Evolutionary conservation across 2,888 invertebrate genomes (phyloP).

Genomic region (Rhopalosiphum nymphaeae): DNA sequence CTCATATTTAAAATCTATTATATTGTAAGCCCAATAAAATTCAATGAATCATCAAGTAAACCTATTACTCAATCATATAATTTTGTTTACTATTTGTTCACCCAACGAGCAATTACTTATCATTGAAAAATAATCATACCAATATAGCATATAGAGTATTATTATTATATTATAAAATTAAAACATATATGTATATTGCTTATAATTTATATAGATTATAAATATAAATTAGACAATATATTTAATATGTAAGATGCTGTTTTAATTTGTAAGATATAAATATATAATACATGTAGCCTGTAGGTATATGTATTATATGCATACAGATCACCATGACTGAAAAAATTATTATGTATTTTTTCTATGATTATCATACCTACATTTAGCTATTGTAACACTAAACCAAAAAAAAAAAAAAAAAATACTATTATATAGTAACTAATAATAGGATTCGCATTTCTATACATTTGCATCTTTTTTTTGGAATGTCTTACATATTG

Average conservation of each 20-base stretch:
- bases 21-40: background rate
- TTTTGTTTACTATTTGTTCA: background rate
- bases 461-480: too few relatives aligned
- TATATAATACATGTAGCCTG: too few relatives aligned
- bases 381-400: background rate
- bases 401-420: background rate
- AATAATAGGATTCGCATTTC: too few relatives aligned
- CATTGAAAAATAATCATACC: background rate
- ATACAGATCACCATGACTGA: background rate
- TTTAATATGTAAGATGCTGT: background rate
- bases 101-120: background rate
- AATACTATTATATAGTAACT: too few relatives aligned
- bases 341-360: background rate
- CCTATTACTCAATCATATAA: background rate
- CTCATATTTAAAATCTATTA: background rate
- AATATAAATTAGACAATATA: background rate
- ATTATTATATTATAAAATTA: too few relatives aligned
- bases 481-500: too few relatives aligned
- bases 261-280: background rate
- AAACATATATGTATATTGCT: background rate
- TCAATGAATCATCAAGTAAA: background rate
- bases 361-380: background rate
- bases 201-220: too few relatives aligned
- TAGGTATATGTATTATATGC: background rate
- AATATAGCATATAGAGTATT: too few relatives aligned